Evolutionary conservation across 2,113 vertebrate species (phyloP).

Genomic region (Nesogale talazaci): DNA sequence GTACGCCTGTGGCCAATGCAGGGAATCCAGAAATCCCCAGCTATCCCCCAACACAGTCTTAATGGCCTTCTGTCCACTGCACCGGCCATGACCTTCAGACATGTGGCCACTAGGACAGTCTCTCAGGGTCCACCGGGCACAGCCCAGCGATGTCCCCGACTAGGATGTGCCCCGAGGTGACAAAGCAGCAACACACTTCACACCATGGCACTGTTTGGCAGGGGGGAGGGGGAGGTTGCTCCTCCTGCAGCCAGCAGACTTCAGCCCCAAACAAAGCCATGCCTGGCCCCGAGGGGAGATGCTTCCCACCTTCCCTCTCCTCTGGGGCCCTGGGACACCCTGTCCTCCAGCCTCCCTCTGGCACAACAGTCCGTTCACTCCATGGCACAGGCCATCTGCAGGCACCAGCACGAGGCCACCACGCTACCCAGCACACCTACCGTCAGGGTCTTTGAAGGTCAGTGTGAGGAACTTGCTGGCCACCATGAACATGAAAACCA

Average conservation of each 20-base stretch:
- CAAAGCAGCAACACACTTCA: background rate
- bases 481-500: slow-evolving; percentile 97
- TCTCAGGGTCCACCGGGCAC: background rate
- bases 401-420: background rate
- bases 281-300: background rate
- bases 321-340: background rate
- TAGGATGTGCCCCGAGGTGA: background rate
- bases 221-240: no score
- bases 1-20: background rate
- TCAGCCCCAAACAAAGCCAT: background rate
- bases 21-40: background rate
- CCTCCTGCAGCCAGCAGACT: background rate
- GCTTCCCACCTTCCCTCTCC: no score
- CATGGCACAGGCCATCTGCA: background rate
- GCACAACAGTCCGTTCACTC: background rate
- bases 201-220: background rate
- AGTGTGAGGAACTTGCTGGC: slow-evolving; percentile 95
- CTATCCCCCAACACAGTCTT: background rate
- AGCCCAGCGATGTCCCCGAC: background rate
- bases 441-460: slow-evolving; percentile 91
- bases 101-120: background rate
- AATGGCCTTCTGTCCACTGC: background rate
- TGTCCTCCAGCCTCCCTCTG: background rate
- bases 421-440: slow-evolving; percentile 82
- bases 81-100: background rate